Evolutionary conservation across 2,797 vertebrate species (phyloP).

Genomic region (Pempheris klunzingeri): DNA sequence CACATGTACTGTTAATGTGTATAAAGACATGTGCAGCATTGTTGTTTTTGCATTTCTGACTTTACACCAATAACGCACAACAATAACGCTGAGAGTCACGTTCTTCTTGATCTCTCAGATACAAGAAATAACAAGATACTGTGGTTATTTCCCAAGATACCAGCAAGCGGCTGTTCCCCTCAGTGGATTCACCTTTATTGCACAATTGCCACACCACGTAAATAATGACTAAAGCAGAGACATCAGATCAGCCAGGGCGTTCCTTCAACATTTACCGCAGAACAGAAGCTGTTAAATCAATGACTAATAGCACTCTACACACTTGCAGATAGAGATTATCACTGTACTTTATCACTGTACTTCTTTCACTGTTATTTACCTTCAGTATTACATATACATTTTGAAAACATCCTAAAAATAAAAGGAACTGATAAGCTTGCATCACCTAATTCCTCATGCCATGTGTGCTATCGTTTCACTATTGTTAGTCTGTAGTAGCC

Average conservation of each 20-base stretch:
- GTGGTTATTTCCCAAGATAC: slow-evolving; percentile 68
- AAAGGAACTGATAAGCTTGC: neutral
- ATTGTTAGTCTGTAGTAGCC: neutral
- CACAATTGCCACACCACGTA: slow-evolving; percentile 47
- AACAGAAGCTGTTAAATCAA: slow-evolving; percentile 21
- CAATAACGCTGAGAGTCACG: slow-evolving; percentile 26
- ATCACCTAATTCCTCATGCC: neutral
- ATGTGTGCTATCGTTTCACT: neutral
- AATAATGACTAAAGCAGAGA: slow-evolving; percentile 55
- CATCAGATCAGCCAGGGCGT: slow-evolving; percentile 6
- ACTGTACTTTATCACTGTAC: neutral
- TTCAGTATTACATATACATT: neutral
- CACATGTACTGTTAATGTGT: neutral
- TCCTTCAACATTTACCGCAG: slow-evolving; percentile 31
- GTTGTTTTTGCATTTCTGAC: slow-evolving; percentile 25
- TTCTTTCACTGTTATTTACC: slow-evolving; percentile 12
- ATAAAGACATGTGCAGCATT: neutral
- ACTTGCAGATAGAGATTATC: slow-evolving; percentile 7
- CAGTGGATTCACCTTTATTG: slow-evolving; percentile 53
- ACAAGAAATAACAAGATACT: slow-evolving; percentile 50
- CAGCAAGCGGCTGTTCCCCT: slow-evolving; percentile 32
- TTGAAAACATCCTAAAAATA: neutral
- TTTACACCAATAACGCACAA: slow-evolving; percentile 29
- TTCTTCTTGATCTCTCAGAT: slow-evolving; percentile 40
- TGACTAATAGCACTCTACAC: neutral